Percentiles rank a stretch among this genome's conserved stretches.
phyloP scores from a whole-genome alignment of 2,888 invertebrate species.

The Trachelus tabidus region DNA sequence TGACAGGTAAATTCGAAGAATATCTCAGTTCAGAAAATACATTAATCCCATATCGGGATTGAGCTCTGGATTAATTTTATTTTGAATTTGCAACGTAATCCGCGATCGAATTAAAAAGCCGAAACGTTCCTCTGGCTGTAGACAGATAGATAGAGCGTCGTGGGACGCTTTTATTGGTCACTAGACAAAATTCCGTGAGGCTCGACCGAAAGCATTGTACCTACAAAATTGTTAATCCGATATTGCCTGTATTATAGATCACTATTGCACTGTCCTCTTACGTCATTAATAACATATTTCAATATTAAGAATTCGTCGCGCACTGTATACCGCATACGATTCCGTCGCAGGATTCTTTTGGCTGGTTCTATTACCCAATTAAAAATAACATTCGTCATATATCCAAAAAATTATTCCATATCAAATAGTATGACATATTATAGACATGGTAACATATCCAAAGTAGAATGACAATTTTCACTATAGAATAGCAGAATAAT shows the following conservation, averaged over 20 bases:
- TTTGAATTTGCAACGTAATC: background rate
- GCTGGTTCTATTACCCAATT: background rate
- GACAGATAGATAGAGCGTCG: background rate
- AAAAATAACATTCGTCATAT: background rate
- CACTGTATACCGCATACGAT: background rate
- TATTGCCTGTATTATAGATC: constrained; percentile 7
- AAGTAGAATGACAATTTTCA: background rate
- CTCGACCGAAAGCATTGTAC: background rate
- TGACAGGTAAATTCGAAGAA: background rate
- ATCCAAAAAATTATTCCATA: background rate
- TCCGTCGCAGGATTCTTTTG: background rate
- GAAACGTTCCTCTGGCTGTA: background rate
- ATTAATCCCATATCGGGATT: background rate
- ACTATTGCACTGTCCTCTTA: constrained; percentile 31
- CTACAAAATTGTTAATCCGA: background rate
- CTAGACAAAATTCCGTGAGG: background rate
- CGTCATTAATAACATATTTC: constrained; percentile 6
- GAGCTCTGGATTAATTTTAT: background rate
- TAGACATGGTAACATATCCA: background rate
- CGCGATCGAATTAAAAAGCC: background rate
- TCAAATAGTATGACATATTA: background rate
- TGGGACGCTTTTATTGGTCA: background rate
- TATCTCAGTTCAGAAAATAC: background rate
- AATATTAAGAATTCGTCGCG: constrained; percentile 1
- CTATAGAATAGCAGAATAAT: background rate